Evolutionary conservation across 2,888 invertebrate species (phyloP).

Genomic region (Belgica antarctica): DNA sequence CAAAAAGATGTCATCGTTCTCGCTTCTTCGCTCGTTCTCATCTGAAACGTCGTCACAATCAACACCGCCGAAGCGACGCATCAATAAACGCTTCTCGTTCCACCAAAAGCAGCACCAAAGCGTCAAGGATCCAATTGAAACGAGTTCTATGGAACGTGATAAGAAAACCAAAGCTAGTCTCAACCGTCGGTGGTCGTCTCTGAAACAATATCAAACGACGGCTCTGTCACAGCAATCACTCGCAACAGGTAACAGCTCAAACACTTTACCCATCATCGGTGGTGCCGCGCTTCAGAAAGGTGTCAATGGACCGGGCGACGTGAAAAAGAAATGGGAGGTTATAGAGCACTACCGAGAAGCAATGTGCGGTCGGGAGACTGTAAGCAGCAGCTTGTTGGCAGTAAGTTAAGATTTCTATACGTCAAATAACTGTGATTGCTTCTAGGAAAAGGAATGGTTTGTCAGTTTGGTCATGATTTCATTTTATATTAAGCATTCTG

Average conservation of each 20-base stretch:
- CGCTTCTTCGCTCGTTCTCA: slow-evolving; percentile 31
- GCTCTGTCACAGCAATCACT: slow-evolving; percentile 35
- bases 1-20: slow-evolving; percentile 31
- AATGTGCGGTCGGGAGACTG: slow-evolving; percentile 62
- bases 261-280: neutral
- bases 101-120: slow-evolving; percentile 36
- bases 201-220: slow-evolving; percentile 42
- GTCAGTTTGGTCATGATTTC: too few species aligned
- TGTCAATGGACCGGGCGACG: neutral
- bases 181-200: slow-evolving; percentile 40
- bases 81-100: slow-evolving; percentile 38
- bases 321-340: slow-evolving; percentile 75
- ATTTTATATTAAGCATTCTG: too few species aligned
- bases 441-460: too few species aligned
- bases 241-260: slow-evolving; percentile 33
- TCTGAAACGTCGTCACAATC: slow-evolving; percentile 25
- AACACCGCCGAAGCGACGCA: neutral
- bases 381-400: slow-evolving; percentile 63
- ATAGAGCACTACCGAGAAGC: slow-evolving; percentile 78
- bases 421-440: neutral
- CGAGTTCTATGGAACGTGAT: slow-evolving; percentile 18
- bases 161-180: slow-evolving; percentile 36
- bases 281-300: neutral
- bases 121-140: slow-evolving; percentile 24
- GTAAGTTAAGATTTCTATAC: slow-evolving; percentile 56